These are phyloP conservation scores for Elymnias hypermnestra DNA, from an alignment of 1,140 invertebrate genomes.

Conservation along the genomic window DNA sequence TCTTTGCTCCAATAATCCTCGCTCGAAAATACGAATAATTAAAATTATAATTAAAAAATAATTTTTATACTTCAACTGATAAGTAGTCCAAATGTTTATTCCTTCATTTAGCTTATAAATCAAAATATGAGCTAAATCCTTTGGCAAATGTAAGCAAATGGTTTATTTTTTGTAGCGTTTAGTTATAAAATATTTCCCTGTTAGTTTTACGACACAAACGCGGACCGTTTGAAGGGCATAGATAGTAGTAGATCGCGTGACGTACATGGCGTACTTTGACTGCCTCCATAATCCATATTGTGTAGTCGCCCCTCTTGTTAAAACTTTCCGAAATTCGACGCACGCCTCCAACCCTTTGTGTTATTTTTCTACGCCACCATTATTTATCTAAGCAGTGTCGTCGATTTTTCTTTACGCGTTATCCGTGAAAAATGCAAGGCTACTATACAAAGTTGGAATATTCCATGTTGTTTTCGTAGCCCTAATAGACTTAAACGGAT, in stretches of 20 bases:
- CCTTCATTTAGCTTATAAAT: too few relatives aligned
- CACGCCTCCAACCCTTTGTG: constrained; percentile 56
- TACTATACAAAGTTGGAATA: neutral
- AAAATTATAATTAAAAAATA: too few relatives aligned
- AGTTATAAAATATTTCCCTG: too few relatives aligned
- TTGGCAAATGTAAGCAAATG: too few relatives aligned
- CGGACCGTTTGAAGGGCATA: constrained; percentile 50
- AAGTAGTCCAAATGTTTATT: too few relatives aligned
- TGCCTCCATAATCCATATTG: constrained; percentile 20
- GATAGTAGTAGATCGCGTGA: constrained; percentile 51
- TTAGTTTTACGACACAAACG: too few relatives aligned
- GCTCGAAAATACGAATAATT: too few relatives aligned
- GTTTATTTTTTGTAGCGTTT: too few relatives aligned
- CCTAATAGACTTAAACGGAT: constrained; percentile 2
- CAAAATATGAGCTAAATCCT: too few relatives aligned
- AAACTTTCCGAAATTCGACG: constrained; percentile 63
- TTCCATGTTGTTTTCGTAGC: constrained; percentile 6
- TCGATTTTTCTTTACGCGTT: neutral
- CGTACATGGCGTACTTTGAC: constrained; percentile 25
- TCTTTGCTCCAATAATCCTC: too few relatives aligned
- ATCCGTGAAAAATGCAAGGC: neutral
- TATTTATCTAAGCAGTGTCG: constrained; percentile 1
- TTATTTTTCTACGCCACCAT: neutral
- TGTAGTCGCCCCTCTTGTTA: constrained; percentile 52
- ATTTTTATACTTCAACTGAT: too few relatives aligned